phyloP scores from a whole-genome alignment of 2,888 invertebrate genomes.

The Bhutanitis thaidina region DNA sequence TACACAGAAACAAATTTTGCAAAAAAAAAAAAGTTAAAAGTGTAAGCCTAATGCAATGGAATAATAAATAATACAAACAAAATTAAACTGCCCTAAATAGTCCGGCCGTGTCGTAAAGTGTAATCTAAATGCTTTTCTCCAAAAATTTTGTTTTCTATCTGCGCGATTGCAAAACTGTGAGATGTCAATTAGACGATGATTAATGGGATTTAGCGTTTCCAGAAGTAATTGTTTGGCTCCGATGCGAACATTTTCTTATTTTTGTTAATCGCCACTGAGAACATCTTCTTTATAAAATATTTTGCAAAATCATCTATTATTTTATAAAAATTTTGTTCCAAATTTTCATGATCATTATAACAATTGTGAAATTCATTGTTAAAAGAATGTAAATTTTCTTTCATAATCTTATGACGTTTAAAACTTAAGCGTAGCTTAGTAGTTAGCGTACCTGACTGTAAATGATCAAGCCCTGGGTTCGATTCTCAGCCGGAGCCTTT shows the following conservation, averaged over 20 bases:
- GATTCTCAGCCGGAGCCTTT: too few relatives aligned
- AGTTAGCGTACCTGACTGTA: too few relatives aligned
- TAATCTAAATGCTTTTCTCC: slow-evolving; percentile 6
- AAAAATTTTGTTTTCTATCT: slow-evolving; percentile 11
- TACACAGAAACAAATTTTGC: too few relatives aligned
- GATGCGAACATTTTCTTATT: slow-evolving; percentile 1
- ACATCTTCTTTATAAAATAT: not conserved
- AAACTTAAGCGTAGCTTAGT: too few relatives aligned
- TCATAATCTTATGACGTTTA: too few relatives aligned
- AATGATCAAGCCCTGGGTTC: too few relatives aligned
- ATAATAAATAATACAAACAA: not conserved
- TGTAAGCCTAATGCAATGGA: not conserved
- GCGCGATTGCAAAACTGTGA: slow-evolving; percentile 14
- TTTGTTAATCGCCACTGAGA: slow-evolving; percentile 1
- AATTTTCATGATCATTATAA: too few relatives aligned
- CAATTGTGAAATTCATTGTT: too few relatives aligned
- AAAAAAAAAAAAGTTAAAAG: not conserved
- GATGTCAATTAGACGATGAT: slow-evolving; percentile 16
- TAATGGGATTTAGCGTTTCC: slow-evolving; percentile 15
- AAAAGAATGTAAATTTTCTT: too few relatives aligned
- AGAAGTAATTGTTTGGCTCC: slow-evolving; percentile 11
- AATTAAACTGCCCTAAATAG: not conserved
- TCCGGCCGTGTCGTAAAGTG: not conserved
- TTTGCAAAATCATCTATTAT: not conserved
- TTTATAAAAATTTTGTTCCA: too few relatives aligned